A percentile compares a stretch with the other conserved stretches of the same genome.
These are phyloP conservation scores for Turnix velox DNA, from an alignment of 2,113 vertebrate species.

Conservation along the genomic window DNA sequence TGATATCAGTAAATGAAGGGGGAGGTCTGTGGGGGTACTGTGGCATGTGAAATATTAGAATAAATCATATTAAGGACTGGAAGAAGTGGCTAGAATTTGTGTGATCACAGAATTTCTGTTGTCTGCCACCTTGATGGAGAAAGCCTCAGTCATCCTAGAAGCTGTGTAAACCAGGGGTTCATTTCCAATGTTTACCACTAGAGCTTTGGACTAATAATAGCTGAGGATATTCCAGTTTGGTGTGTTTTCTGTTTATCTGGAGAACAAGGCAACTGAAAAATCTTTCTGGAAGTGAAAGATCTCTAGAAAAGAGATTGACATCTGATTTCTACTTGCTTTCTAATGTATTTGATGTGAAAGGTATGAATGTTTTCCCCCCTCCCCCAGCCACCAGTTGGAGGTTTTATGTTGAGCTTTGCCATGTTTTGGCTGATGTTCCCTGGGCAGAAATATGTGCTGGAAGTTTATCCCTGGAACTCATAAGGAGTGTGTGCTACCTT, in stretches of 20 bases:
- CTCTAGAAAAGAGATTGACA: neutral
- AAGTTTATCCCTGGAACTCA: slow-evolving; percentile 7
- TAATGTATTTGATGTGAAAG: slow-evolving; percentile 3
- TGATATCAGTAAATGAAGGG: neutral
- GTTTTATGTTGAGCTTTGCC: slow-evolving; percentile 19
- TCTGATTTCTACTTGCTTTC: neutral
- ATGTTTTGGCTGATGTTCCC: slow-evolving; percentile 41
- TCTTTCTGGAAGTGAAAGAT: neutral
- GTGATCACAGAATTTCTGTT: neutral
- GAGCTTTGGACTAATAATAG: neutral
- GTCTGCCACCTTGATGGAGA: neutral
- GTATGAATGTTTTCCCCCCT: slow-evolving; percentile 18
- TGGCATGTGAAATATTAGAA: neutral
- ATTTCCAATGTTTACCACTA: neutral
- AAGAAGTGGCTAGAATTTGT: neutral
- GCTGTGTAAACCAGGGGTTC: neutral
- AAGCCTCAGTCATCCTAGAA: neutral
- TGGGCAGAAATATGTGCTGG: neutral
- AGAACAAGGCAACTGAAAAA: neutral
- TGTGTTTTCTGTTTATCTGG: neutral
- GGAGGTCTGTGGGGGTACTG: neutral
- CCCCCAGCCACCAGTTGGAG: neutral
- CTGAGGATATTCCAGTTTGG: neutral
- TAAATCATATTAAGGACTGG: neutral
- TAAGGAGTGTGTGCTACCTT: neutral